Percentiles rank a stretch among this genome's conserved stretches.
phyloP scores from a whole-genome alignment of 2,113 vertebrate species.

The Piprites chloris region DNA sequence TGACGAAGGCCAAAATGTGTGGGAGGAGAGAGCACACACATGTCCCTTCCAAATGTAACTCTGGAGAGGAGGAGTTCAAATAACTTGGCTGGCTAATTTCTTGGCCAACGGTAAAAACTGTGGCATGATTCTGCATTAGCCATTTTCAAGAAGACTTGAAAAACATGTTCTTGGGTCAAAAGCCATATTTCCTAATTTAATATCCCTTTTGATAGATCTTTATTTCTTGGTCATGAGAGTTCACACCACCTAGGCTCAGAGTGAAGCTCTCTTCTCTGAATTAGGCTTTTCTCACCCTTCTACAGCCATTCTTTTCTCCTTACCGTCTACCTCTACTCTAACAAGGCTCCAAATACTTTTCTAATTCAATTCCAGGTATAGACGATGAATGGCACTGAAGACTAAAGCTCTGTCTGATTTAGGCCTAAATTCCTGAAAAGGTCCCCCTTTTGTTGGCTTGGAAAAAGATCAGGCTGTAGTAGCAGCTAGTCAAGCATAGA shows the following conservation, averaged over 20 bases:
- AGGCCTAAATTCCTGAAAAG: background rate
- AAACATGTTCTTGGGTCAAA: background rate
- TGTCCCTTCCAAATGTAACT: background rate
- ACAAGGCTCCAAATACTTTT: background rate
- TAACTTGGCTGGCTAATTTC: background rate
- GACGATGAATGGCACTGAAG: background rate
- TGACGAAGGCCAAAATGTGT: fast-evolving
- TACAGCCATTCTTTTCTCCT: background rate
- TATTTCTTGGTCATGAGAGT: background rate
- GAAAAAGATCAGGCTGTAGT: background rate
- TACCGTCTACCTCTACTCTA: background rate
- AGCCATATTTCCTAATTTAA: background rate
- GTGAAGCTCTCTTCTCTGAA: background rate
- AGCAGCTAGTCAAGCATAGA: background rate
- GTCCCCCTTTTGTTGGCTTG: background rate
- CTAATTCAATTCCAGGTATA: background rate
- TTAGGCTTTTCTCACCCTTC: background rate
- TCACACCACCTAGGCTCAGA: background rate
- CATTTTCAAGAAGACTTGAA: background rate
- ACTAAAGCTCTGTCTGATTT: background rate
- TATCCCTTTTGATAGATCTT: background rate
- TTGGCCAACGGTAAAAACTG: background rate
- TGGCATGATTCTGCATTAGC: background rate
- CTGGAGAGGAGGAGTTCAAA: background rate
- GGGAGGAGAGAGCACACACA: background rate